phyloP scores from a whole-genome alignment of 2,113 vertebrate species.

The Mirza zaza region DNA sequence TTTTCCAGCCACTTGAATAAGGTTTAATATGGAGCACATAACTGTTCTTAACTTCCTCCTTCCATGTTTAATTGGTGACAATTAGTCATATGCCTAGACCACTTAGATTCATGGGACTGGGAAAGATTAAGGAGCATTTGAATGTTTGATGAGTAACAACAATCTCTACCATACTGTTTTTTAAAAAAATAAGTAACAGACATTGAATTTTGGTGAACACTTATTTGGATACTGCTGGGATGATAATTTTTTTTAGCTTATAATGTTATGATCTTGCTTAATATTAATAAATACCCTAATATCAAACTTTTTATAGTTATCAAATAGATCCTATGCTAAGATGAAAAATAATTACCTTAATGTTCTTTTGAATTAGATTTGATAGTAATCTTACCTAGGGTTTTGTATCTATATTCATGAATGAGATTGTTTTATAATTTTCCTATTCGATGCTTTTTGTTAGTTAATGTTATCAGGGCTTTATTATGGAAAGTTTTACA shows the following conservation, averaged over 20 bases:
- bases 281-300: slow-evolving; percentile 21
- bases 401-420: not conserved
- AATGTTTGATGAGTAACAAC: not conserved
- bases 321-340: not conserved
- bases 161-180: not conserved
- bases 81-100: not conserved
- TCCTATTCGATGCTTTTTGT: not conserved
- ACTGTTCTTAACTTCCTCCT: not conserved
- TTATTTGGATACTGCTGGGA: not conserved
- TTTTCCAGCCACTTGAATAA: not conserved
- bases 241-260: not conserved
- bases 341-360: not conserved
- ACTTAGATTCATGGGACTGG: not conserved
- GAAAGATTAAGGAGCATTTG: not conserved
- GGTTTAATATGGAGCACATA: not conserved
- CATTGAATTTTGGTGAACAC: not conserved
- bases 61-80: not conserved
- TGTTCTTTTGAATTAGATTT: not conserved
- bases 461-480: not conserved
- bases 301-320: not conserved
- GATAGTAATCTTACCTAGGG: not conserved
- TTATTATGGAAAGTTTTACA: not conserved
- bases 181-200: not conserved
- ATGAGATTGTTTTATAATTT: not conserved
- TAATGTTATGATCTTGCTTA: slow-evolving; percentile 14